Conservation (phyloP, 2,888 invertebrate species). For the Pristionchus maxplancki region DNA sequence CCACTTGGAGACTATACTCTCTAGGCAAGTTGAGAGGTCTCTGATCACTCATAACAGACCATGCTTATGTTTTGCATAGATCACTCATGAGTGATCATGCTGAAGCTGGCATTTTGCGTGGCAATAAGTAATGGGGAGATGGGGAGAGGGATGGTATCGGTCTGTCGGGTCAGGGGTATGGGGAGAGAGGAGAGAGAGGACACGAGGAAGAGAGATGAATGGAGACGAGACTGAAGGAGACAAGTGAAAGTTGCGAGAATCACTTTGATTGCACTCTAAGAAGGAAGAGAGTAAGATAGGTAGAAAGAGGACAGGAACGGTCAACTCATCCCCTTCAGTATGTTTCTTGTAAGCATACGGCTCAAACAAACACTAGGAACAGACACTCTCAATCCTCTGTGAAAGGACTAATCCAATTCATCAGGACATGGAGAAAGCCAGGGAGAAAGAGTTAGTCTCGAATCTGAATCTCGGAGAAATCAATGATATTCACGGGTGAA, state of each 20-base stretch:
- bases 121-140: not conserved
- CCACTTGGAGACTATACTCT: not conserved
- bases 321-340: not conserved
- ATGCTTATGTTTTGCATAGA: not conserved
- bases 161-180: not conserved
- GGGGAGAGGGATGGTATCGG: not conserved
- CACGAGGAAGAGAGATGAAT: constrained; percentile 28
- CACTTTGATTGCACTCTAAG: constrained; percentile 45
- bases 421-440: not conserved
- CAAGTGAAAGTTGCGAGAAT: constrained; percentile 49
- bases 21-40: not conserved
- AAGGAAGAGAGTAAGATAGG: constrained; percentile 5
- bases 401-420: not conserved
- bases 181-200: not conserved
- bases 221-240: constrained; percentile 27
- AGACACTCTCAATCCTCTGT: not conserved
- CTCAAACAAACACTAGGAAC: not conserved
- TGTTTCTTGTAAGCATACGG: not conserved
- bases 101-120: not conserved
- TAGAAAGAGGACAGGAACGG: not conserved
- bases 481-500: not conserved
- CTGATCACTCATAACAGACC: not conserved
- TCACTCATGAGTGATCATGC: not conserved
- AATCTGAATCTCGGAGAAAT: not conserved
- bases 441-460: not conserved